phyloP scores from a whole-genome alignment of 1,140 invertebrate species.

The Formica selysi region DNA sequence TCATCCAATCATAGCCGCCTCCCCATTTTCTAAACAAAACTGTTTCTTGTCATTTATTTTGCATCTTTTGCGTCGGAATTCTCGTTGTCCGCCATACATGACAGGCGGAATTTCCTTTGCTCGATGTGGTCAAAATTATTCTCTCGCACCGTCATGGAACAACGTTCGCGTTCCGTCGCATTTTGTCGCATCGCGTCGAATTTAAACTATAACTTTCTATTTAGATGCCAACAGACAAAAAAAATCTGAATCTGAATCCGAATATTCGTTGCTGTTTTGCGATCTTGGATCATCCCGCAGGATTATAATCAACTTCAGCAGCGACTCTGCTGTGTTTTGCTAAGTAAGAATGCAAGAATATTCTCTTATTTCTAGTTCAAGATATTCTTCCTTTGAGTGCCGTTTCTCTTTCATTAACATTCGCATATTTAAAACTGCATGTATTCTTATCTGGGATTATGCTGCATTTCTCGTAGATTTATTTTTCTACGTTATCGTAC shows the following conservation, averaged over 20 bases:
- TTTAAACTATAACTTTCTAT: slow-evolving; percentile 67
- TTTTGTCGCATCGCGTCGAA: slow-evolving; percentile 9
- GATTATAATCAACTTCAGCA: slow-evolving; percentile 67
- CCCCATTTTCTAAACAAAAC: neutral
- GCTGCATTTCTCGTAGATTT: neutral
- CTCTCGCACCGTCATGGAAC: neutral
- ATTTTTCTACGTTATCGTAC: neutral
- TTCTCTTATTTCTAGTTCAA: neutral
- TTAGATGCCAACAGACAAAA: slow-evolving; percentile 28
- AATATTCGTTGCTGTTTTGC: neutral
- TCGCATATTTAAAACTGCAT: neutral
- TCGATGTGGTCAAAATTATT: slow-evolving; percentile 43
- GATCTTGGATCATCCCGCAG: slow-evolving; percentile 26
- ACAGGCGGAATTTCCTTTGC: neutral
- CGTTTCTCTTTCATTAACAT: neutral
- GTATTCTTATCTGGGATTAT: neutral
- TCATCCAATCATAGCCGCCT: too few relatives aligned
- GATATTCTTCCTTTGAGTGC: neutral
- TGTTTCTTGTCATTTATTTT: slow-evolving; percentile 25
- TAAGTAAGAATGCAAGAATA: neutral
- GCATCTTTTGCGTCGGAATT: slow-evolving; percentile 22
- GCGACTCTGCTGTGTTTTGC: neutral
- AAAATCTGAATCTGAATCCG: slow-evolving; percentile 45
- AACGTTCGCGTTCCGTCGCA: slow-evolving; percentile 34
- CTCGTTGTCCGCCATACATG: slow-evolving; percentile 8